Base-by-base conservation (phyloP, 2,113 vertebrate species). In the Gobius niger region DNA sequence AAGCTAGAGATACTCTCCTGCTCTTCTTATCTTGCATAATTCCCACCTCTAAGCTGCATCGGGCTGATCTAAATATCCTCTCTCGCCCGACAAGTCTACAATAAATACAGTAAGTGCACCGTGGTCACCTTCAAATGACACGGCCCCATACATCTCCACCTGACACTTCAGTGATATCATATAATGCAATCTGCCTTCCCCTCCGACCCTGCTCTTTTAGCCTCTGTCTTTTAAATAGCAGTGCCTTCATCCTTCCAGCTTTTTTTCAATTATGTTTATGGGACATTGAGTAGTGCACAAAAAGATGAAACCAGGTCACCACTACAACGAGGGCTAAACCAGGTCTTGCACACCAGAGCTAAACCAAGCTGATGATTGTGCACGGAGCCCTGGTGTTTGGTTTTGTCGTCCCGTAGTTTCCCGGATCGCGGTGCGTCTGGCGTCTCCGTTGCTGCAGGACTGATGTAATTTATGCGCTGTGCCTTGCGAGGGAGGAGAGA, bases 391-490 rank as follows among this genome's bases (percentile, higher is more conserved):
- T 19, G 51, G 19, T 53, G 5, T 53, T 76, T 63, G 63, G 67
- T 77, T 77, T 77, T 67, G 67, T 62, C 60, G 68, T 76, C 75
- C 70, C 8, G 1, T 73, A 68, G 63, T 51, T 50, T 73, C 63
- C 65, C 60, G 49, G 61, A 44, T 83, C 72, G 78, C 68, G 5
- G 70, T 57, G 64, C 70, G 52, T 76, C 78, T 75, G 80, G 74
- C 68, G 80, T 77, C 76, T 78, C 74, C 67, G 10, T 6, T 77
- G 85, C 85, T 56, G 84, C 80, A 67, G 80, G 82, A 78, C 80
- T 89, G 83, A 86, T 84, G 76, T 85, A 83, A 89, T 91, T 87
- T 84, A 83, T 87, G 83, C 85, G 65, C 77, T 88, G 81, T 85
- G 44, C 74, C 84, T 68, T 72, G 63, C 68, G 81, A 61, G 77